Conservation (phyloP, 2,888 invertebrate genomes). For the Hylaea fasciaria region DNA sequence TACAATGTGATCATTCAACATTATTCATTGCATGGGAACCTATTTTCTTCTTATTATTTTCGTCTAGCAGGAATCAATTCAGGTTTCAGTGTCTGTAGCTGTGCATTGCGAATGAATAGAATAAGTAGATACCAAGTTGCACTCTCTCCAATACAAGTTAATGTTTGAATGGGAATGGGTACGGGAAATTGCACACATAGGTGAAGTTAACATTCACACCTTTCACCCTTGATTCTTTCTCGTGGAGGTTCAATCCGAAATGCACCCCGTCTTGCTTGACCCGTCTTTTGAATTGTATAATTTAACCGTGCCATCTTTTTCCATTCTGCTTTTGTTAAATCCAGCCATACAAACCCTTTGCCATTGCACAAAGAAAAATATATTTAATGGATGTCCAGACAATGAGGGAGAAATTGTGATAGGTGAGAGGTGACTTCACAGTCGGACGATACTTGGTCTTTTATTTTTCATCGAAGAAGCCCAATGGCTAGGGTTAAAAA, state of each 20-base stretch:
- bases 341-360: slow-evolving; percentile 78
- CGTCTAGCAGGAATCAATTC: slow-evolving; percentile 30
- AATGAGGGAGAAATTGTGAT: slow-evolving; percentile 82
- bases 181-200: slow-evolving; percentile 43
- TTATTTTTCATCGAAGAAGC: slow-evolving; percentile 65
- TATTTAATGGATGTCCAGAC: slow-evolving; percentile 78
- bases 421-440: slow-evolving; percentile 81
- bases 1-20: slow-evolving; percentile 28
- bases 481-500: slow-evolving; percentile 71
- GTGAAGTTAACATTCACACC: slow-evolving; percentile 36
- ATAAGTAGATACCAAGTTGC: slow-evolving; percentile 19
- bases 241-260: slow-evolving; percentile 31
- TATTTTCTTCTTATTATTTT: slow-evolving; percentile 28
- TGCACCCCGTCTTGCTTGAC: slow-evolving; percentile 65
- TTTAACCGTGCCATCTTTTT: slow-evolving; percentile 73
- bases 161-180: slow-evolving; percentile 37
- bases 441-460: slow-evolving; percentile 69
- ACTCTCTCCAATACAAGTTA: slow-evolving; percentile 24
- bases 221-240: slow-evolving; percentile 38
- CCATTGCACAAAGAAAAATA: slow-evolving; percentile 65
- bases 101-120: slow-evolving; percentile 29
- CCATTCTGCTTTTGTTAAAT: slow-evolving; percentile 72
- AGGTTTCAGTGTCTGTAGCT: slow-evolving; percentile 33
- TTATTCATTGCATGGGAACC: slow-evolving; percentile 31
- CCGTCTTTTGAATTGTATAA: slow-evolving; percentile 68